phyloP scores from a whole-genome alignment of 2,888 invertebrate species.

The Dromius quadrimaculatus region DNA sequence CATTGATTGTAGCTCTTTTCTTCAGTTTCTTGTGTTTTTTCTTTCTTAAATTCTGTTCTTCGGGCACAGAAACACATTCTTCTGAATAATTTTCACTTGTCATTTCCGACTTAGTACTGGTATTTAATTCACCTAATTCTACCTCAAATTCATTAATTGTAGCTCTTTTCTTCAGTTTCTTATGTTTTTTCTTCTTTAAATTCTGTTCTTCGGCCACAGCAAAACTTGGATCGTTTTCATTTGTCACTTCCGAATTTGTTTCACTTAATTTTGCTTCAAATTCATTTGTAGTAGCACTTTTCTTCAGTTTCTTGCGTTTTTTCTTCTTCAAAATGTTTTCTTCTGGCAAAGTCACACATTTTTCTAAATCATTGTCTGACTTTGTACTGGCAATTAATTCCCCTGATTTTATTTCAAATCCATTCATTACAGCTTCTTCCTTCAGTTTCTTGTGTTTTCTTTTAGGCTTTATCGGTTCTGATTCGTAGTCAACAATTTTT shows the following conservation, averaged over 20 bases:
- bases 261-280: neutral
- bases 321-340: neutral
- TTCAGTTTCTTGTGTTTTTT: no score
- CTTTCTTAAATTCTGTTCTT: no score
- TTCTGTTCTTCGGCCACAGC: neutral
- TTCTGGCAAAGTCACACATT: no score
- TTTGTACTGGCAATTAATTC: neutral
- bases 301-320: constrained; percentile 2
- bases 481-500: neutral
- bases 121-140: no score
- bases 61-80: neutral
- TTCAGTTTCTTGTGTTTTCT: neutral
- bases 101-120: no score
- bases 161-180: neutral
- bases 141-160: no score
- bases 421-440: neutral
- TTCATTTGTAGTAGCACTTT: neutral
- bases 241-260: neutral
- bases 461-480: neutral
- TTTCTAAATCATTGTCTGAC: no score
- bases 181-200: neutral
- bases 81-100: no score
- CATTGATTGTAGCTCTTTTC: no score
- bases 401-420: neutral
- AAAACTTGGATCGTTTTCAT: neutral